Base-by-base conservation (phyloP, 2,797 vertebrate species). In the Mormyrus hasselquistii region DNA sequence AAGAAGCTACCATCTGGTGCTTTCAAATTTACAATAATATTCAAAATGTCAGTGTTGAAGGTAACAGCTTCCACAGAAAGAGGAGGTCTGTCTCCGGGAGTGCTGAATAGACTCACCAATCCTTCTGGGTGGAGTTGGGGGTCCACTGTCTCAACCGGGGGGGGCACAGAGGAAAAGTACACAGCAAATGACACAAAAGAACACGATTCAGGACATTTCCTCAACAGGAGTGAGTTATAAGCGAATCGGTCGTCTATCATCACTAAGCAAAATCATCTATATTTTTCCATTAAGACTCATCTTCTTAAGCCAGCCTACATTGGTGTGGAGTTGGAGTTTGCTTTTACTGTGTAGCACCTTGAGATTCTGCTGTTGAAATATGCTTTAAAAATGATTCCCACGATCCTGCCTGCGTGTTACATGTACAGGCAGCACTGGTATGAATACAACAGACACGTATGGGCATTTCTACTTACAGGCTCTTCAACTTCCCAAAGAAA, bases 401-500 rank as follows among this genome's bases (percentile, higher is more conserved):
- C 41, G 41, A 7, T 76, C 49, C 5, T 14, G 38, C 22, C 83
- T 49, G 47, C 9, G 16, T 52, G 34, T 85, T 41, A 14, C 7
- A 10, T 9, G 0, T 4, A 38, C 53, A 84, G 19, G 85, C 10
- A 41, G 1, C 12, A 14, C 25, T 29, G n/a, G 19, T 12, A 8
- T 25, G n/a, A 47, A 84, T 25, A 84, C 9, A 84, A 44, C 82
- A 88, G 59, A 50, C 50, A 73, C 1, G 4, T 57, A 4, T 10
- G 55, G 62, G 25, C 7, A n/a, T 34, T 2, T 59, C 22, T 91
- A 96, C 95, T 96, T 92, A 96, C 96, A 90, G 89, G 87, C 92
- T 95, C 90, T 95, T 96, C 19, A 92, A 89, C 93, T 95, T 95
- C 90, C 92, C 95, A 91, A 96, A 95, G 89, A 95, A 95, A 91